Evolutionary conservation across 2,888 invertebrate genomes (phyloP).

Genomic region (Synanthedon tipuliformis): DNA sequence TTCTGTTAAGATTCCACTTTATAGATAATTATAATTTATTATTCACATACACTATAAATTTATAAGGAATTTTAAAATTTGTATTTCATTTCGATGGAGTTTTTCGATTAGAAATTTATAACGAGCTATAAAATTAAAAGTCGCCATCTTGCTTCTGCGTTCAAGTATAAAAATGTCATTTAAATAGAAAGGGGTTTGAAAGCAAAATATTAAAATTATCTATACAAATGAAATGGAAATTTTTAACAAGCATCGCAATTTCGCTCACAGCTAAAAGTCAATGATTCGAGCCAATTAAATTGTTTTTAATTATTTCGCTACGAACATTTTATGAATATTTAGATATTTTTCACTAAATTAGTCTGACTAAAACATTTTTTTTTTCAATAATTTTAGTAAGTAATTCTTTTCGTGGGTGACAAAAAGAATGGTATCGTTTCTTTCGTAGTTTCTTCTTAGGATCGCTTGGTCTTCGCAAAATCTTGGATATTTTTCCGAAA

Average conservation of each 20-base stretch:
- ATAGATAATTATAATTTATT: too few species aligned
- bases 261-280: constrained; percentile 25
- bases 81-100: constrained; percentile 7
- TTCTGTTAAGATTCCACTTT: too few species aligned
- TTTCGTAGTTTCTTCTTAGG: too few species aligned
- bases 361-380: too few species aligned
- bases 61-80: not conserved
- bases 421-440: too few species aligned
- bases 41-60: too few species aligned
- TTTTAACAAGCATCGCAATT: constrained; percentile 52
- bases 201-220: constrained; percentile 23
- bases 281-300: constrained; percentile 40
- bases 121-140: constrained; percentile 44
- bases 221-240: constrained; percentile 61
- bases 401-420: too few species aligned
- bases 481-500: too few species aligned
- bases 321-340: not conserved
- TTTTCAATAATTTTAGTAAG: too few species aligned
- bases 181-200: constrained; percentile 41
- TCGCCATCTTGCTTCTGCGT: constrained; percentile 22
- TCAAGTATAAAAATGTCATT: constrained; percentile 25
- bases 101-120: constrained; percentile 50
- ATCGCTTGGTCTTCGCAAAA: too few species aligned
- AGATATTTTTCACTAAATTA: too few species aligned
- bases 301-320: not conserved